Evolutionary conservation across 2,797 vertebrate species (phyloP), one percentile per base, ranked within the genome.

Genomic region (Eutrigla gurnardus): DNA sequence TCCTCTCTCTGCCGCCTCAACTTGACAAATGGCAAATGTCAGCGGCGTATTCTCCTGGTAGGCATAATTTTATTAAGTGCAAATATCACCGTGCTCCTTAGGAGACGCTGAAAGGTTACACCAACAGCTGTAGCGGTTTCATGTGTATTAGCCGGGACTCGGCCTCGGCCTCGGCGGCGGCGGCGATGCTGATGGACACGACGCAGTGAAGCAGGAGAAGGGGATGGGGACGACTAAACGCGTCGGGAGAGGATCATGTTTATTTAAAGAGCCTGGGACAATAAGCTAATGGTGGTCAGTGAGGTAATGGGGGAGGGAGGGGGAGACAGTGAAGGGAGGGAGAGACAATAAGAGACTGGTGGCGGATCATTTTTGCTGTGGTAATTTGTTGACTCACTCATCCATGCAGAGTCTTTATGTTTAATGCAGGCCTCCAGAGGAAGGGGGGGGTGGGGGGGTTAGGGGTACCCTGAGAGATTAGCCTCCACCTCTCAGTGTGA

Each of bases 21-120:
- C 92, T 94, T 96, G 94, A 95, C 94, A 96, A 96, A 96, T 95
- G 94, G 94, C 95, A 96, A 96, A 95, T 96, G 94, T 95, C 95
- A 96, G 93, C 88, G 89, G 94, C 89, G 92, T 95, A 95, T 95
- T 95, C 95, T 96, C 95, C 94, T 95, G 94, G 94, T 95, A 94
- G 93, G 95, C 95, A 95, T 96, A 94, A 95, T 96, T 96, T 94
- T 95, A 95, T 95, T 94, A 95, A 95, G 94, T 93, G 95, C 94
- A 96, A 96, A 96, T 95, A 96, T 95, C 95, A 96, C 93, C 87
- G 92, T 90, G 93, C 94, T 95, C 95, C 94, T 95, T 94, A 93
- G 93, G 95, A 95, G 95, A 95, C 90, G 82, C 91, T 91, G 90
- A 95, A 95, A 95, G 95, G 95, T 96, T 95, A 96, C 85, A 90